A percentile compares a stretch with the other conserved stretches of the same genome.
Conservation (phyloP, 2,113 vertebrate genomes). For the Melanostigma gelatinosum region DNA sequence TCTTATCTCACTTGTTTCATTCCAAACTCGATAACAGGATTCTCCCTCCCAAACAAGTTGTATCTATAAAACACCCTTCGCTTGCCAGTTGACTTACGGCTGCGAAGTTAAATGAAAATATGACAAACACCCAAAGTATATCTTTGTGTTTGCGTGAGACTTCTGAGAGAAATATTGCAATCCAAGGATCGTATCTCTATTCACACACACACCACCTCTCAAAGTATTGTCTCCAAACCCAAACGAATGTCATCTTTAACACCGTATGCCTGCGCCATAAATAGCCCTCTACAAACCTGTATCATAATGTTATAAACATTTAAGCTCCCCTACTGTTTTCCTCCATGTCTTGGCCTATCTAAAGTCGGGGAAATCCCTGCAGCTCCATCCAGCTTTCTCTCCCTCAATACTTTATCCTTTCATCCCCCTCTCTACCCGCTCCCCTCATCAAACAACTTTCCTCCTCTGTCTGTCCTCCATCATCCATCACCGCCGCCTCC, state of each 20-base stretch:
- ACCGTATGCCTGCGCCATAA: conserved; percentile 11
- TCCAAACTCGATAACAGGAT: conserved; percentile 57
- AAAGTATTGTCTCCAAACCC: conserved; percentile 2
- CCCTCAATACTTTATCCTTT: conserved; percentile 41
- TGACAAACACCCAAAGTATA: not conserved
- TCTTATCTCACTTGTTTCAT: conserved; percentile 61
- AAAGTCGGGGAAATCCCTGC: conserved; percentile 54
- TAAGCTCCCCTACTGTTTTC: conserved; percentile 26
- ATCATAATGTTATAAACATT: conserved; percentile 34
- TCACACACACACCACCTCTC: conserved; percentile 16
- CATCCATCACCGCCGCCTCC: conserved; percentile 73
- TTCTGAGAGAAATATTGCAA: conserved; percentile 2
- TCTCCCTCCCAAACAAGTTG: conserved; percentile 41
- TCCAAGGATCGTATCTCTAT: conserved; percentile 9
- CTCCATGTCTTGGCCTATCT: conserved; percentile 21
- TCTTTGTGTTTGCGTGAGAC: conserved; percentile 10
- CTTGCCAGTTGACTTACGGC: conserved; percentile 20
- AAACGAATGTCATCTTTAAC: conserved; percentile 14
- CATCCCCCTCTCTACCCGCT: conserved; percentile 36
- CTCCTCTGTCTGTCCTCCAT: conserved; percentile 74
- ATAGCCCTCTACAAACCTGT: conserved; percentile 3
- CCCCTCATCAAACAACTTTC: conserved; percentile 67
- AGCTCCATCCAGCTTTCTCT: conserved; percentile 33
- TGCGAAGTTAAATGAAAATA: conserved; percentile 14
- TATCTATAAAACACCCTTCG: conserved; percentile 1